These are phyloP conservation scores for Margaritifera margaritifera DNA, from an alignment of 2,888 invertebrate genomes.

Conservation along the genomic window DNA sequence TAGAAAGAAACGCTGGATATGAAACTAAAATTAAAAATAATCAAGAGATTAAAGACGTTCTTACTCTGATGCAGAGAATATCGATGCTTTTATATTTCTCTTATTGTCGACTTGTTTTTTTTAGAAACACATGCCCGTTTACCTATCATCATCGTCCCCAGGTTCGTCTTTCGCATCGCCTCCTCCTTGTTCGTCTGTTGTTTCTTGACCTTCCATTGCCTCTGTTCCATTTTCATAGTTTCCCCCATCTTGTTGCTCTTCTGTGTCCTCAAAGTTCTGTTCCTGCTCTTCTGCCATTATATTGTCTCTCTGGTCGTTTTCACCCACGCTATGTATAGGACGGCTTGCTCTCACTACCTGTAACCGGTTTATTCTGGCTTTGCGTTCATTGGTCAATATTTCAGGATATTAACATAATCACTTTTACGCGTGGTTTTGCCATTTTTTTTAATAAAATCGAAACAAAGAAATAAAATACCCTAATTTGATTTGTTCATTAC, in stretches of 20 bases:
- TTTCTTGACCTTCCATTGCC: conserved; percentile 34
- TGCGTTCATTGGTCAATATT: too few species aligned
- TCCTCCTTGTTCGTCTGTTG: conserved; percentile 19
- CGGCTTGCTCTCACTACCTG: too few species aligned
- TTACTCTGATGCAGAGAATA: not conserved
- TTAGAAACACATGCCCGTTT: not conserved
- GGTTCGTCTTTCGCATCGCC: conserved; percentile 20
- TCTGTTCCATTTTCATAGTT: conserved; percentile 12
- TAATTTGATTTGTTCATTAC: too few species aligned
- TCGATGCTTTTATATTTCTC: not conserved
- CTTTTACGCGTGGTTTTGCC: too few species aligned
- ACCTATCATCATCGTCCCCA: conserved; percentile 44
- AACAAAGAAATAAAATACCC: too few species aligned
- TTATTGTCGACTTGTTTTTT: not conserved
- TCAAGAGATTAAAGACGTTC: not conserved
- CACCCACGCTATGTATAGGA: too few species aligned
- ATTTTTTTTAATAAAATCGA: too few species aligned
- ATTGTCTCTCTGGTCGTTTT: too few species aligned
- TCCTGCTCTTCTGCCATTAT: conserved; percentile 1
- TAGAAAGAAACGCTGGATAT: too few species aligned
- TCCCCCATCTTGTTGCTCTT: too few species aligned
- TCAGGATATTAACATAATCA: too few species aligned
- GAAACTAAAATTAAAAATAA: not conserved
- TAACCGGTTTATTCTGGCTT: too few species aligned
- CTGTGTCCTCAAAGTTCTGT: conserved; percentile 1